Percentiles rank a stretch among this genome's conserved stretches.
These are phyloP conservation scores for Peucedramus taeniatus DNA, from an alignment of 2,113 vertebrate genomes.

Conservation along the genomic window DNA sequence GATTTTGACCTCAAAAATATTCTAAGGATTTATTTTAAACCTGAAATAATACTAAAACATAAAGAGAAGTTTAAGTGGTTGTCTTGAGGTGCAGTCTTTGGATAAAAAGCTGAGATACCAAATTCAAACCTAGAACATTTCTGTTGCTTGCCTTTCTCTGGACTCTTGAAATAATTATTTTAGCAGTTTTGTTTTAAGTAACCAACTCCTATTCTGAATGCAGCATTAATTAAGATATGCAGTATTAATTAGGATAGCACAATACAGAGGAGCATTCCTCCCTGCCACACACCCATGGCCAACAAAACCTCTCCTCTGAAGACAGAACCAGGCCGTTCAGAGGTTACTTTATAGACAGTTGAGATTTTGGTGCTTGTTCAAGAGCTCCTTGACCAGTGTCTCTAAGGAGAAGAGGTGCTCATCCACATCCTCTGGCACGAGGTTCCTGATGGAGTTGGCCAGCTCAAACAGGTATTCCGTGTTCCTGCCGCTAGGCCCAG, in stretches of 20 bases:
- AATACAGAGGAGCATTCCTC: background rate
- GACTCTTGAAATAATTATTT: background rate
- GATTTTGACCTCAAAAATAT: background rate
- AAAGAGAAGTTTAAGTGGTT: background rate
- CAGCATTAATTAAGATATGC: background rate
- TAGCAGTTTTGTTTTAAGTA: background rate
- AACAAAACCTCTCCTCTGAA: background rate
- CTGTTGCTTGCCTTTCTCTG: background rate
- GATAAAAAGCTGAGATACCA: background rate
- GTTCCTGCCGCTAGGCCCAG: slow-evolving; percentile 90
- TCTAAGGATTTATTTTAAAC: background rate
- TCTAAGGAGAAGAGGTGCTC: slow-evolving; percentile 93
- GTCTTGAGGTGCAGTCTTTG: background rate
- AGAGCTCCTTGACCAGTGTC: slow-evolving; percentile 83
- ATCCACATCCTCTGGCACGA: slow-evolving; percentile 89
- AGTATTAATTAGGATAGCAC: background rate
- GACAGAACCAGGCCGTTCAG: background rate
- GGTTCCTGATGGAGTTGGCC: slow-evolving; percentile 84
- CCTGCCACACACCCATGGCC: background rate
- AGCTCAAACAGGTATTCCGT: slow-evolving; percentile 95
- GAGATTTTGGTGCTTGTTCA: slow-evolving; percentile 65
- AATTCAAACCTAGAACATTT: background rate
- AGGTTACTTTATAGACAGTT: slow-evolving; percentile 25
- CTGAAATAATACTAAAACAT: background rate
- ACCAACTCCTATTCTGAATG: background rate